Evolutionary conservation across 2,797 vertebrate genomes (phyloP).

Genomic region (Poecilia picta): DNA sequence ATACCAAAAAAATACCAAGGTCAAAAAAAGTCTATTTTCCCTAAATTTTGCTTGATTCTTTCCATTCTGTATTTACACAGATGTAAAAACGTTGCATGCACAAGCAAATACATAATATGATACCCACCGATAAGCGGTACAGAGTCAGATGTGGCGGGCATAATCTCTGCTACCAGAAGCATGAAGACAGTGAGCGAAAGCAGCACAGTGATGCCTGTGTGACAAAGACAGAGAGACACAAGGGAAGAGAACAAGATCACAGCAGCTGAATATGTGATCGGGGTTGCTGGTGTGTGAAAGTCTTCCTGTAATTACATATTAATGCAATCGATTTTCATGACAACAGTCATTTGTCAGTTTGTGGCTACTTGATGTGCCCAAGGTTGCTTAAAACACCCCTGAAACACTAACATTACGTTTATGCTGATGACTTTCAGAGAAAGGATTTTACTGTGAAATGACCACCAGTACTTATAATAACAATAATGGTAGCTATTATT

Average conservation of each 20-base stretch:
- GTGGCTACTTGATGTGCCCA: slow-evolving; percentile 18
- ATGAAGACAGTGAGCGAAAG: slow-evolving; percentile 93
- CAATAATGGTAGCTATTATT: neutral
- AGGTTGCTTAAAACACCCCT: slow-evolving; percentile 25
- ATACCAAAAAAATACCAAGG: neutral
- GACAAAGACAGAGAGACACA: slow-evolving; percentile 33
- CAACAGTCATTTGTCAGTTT: slow-evolving; percentile 50
- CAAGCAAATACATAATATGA: slow-evolving; percentile 13
- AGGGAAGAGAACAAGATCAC: slow-evolving; percentile 35
- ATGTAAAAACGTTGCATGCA: slow-evolving; percentile 8
- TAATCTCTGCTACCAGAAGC: slow-evolving; percentile 95
- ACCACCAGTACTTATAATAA: neutral
- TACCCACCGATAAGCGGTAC: slow-evolving; percentile 90
- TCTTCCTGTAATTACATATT: slow-evolving; percentile 50
- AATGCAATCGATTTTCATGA: slow-evolving; percentile 44
- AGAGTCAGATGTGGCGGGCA: slow-evolving; percentile 93
- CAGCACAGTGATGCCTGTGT: slow-evolving; percentile 91
- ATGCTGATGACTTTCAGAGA: neutral
- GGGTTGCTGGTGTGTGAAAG: slow-evolving; percentile 48
- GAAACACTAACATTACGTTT: slow-evolving; percentile 16
- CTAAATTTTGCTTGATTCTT: neutral
- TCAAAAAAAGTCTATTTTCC: fast-evolving
- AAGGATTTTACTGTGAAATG: neutral
- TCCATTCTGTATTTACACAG: neutral
- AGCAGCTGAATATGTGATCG: slow-evolving; percentile 45